phyloP scores from a whole-genome alignment of 2,113 vertebrate genomes.

The Nothoprocta perdicaria region DNA sequence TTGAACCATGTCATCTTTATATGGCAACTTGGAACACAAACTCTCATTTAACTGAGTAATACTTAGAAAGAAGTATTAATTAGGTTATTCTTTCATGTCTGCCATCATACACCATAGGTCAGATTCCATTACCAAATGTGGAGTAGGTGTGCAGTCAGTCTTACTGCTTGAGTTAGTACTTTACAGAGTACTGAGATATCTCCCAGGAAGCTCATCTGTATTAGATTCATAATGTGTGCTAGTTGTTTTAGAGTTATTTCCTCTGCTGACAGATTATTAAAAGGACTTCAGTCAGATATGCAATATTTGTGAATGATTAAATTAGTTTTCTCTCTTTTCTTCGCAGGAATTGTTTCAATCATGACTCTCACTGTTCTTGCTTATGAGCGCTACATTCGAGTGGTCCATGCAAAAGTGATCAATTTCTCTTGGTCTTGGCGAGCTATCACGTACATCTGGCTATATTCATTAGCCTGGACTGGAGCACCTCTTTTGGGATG shows the following conservation, averaged over 20 bases:
- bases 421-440: conserved; percentile 91
- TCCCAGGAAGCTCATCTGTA: background rate
- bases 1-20: background rate
- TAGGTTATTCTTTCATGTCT: background rate
- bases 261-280: background rate
- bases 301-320: background rate
- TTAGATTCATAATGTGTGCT: background rate
- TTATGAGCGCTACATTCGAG: conserved; percentile 90
- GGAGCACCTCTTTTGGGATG: conserved; percentile 91
- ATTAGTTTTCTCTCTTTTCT: conserved; percentile 25
- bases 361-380: conserved; percentile 89
- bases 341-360: conserved; percentile 90
- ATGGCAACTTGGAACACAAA: background rate
- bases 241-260: background rate
- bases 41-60: background rate
- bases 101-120: background rate
- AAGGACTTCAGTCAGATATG: background rate
- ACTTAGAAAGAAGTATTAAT: background rate
- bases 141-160: background rate
- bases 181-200: background rate
- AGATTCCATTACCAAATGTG: background rate
- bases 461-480: conserved; percentile 93
- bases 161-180: background rate
- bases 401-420: conserved; percentile 90
- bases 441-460: conserved; percentile 90